Percentiles rank a stretch among this genome's conserved stretches.
Conservation (phyloP, 2,888 invertebrate genomes). For the Caenorhabditis wallacei region DNA sequence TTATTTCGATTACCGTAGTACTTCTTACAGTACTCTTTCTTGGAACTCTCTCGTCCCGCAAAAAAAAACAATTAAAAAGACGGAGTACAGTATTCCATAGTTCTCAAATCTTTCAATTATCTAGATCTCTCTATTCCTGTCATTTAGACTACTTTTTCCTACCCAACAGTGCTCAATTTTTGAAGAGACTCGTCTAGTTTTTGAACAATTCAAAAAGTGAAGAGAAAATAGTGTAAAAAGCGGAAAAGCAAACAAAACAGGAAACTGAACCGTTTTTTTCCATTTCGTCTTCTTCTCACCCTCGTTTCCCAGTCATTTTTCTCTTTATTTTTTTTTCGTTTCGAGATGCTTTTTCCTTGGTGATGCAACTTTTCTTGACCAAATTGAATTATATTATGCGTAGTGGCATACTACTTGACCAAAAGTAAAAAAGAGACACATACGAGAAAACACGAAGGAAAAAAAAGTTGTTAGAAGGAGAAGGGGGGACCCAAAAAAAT, state of each 20-base stretch:
- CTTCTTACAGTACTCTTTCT: no score
- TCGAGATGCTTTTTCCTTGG: conserved; percentile 21
- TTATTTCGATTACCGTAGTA: no score
- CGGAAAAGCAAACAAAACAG: conserved; percentile 50
- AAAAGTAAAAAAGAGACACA: conserved; percentile 18
- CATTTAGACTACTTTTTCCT: no score
- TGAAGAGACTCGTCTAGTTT: conserved; percentile 13
- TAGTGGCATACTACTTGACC: conserved; percentile 51
- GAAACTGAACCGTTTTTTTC: conserved; percentile 42
- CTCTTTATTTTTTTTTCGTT: conserved; percentile 2
- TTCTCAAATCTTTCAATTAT: no score
- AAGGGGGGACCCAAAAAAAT: conserved; percentile 48
- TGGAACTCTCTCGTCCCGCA: no score
- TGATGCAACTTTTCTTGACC: conserved; percentile 23
- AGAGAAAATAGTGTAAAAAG: conserved; percentile 47
- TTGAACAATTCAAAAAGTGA: conserved; percentile 28
- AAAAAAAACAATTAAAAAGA: no score
- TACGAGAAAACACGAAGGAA: background rate
- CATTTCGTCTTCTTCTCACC: background rate
- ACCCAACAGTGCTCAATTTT: background rate
- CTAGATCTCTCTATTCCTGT: no score
- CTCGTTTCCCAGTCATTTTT: background rate
- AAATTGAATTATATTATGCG: conserved; percentile 58
- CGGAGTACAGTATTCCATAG: background rate
- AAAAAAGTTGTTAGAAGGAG: conserved; percentile 58